Evolutionary conservation across 1,140 invertebrate genomes (phyloP).

Genomic region (Colletes gigas): DNA sequence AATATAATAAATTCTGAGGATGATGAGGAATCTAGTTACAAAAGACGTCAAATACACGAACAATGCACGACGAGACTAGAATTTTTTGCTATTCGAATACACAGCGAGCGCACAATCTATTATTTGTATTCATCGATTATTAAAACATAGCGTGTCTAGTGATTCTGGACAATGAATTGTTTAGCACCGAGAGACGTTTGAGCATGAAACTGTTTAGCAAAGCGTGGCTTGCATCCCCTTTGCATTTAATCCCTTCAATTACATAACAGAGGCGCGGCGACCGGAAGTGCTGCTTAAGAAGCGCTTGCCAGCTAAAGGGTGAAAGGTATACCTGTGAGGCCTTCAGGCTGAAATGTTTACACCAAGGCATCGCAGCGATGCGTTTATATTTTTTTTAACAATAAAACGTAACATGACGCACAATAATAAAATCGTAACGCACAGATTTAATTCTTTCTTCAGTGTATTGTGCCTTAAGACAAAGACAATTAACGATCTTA

Average conservation of each 20-base stretch:
- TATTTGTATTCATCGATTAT: background rate
- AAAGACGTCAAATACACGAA: too few relatives aligned
- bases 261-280: conserved; percentile 10
- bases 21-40: too few relatives aligned
- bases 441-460: background rate
- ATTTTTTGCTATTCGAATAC: too few relatives aligned
- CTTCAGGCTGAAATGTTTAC: conserved; percentile 12
- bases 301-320: background rate
- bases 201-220: background rate
- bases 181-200: background rate
- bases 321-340: conserved; percentile 13
- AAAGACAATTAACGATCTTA: conserved; percentile 13
- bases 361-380: background rate
- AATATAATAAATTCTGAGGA: too few relatives aligned
- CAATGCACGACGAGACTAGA: too few relatives aligned
- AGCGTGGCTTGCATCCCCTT: conserved; percentile 1
- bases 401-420: background rate
- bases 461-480: conserved; percentile 2
- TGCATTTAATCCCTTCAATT: conserved; percentile 42
- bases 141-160: background rate
- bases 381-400: conserved; percentile 2
- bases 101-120: background rate
- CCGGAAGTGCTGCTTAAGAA: conserved; percentile 10
- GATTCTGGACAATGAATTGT: background rate
- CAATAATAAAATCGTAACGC: conserved; percentile 8